These are phyloP conservation scores for Emys orbicularis DNA, from an alignment of 2,797 vertebrate species.

Conservation along the genomic window DNA sequence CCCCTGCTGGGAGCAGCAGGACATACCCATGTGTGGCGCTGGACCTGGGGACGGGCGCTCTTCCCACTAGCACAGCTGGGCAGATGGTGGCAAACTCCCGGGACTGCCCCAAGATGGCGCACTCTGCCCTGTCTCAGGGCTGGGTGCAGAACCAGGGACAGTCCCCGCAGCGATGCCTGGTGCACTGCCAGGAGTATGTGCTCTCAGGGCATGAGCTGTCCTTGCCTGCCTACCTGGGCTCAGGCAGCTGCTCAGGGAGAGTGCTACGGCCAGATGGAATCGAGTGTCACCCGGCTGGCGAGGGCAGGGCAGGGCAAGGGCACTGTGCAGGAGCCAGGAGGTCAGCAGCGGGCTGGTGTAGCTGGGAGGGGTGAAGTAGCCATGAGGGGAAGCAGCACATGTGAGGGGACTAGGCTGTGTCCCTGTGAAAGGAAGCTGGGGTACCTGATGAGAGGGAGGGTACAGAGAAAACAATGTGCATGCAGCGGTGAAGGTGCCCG, in stretches of 20 bases:
- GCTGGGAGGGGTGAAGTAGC: no score
- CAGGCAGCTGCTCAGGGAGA: accelerated
- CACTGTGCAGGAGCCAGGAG: background rate
- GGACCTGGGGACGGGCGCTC: background rate
- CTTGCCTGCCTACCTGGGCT: accelerated
- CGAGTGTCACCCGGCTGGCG: background rate
- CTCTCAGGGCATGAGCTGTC: background rate
- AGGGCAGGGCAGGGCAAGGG: background rate
- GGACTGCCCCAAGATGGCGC: background rate
- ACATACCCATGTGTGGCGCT: background rate
- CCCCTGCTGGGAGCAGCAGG: background rate
- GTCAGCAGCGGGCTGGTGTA: accelerated
- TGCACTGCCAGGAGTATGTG: background rate
- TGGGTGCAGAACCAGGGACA: no score
- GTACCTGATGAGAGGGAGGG: background rate
- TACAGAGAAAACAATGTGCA: background rate
- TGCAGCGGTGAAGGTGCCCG: background rate
- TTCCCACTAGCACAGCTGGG: background rate
- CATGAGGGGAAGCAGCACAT: background rate
- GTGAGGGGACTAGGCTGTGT: background rate
- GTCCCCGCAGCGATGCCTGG: background rate
- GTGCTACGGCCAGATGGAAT: background rate
- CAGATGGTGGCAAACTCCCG: background rate
- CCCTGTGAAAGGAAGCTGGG: background rate
- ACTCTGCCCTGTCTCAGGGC: background rate